Evolutionary conservation across 2,113 vertebrate genomes (phyloP).

Genomic region (Labrus mixtus): DNA sequence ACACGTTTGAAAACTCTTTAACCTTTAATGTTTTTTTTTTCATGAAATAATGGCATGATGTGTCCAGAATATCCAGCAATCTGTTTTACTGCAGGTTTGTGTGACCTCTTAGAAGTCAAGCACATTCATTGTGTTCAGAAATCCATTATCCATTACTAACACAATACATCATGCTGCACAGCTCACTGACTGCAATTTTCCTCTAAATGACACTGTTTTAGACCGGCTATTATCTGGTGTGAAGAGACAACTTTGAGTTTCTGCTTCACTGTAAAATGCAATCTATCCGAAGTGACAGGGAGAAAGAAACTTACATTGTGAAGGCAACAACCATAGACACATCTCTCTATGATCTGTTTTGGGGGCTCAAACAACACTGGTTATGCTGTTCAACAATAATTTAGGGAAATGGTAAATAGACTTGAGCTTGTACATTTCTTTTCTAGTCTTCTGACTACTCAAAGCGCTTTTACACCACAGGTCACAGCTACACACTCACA

Average conservation of each 20-base stretch:
- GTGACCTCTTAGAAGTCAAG: conserved; percentile 41
- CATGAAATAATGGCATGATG: not conserved
- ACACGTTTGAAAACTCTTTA: not conserved
- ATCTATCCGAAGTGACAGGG: not conserved
- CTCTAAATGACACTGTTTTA: not conserved
- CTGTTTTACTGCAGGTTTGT: conserved; percentile 8
- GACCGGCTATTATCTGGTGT: conserved; percentile 15
- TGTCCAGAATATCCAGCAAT: not conserved
- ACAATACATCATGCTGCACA: conserved; percentile 29
- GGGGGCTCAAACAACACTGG: not conserved
- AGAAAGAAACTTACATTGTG: not conserved
- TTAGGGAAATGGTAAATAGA: too few relatives aligned
- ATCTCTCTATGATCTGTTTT: too few relatives aligned
- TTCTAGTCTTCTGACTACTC: too few relatives aligned
- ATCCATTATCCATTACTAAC: conserved; percentile 40
- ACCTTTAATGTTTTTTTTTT: not conserved
- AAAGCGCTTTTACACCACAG: too few relatives aligned
- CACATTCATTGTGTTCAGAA: conserved; percentile 36
- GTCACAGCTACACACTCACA: too few relatives aligned
- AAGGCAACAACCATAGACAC: too few relatives aligned
- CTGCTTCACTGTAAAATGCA: not conserved
- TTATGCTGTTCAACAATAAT: too few relatives aligned
- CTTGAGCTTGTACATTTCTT: too few relatives aligned
- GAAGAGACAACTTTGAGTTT: conserved; percentile 10
- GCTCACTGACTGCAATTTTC: conserved; percentile 20